Base-by-base conservation (phyloP, 2,888 invertebrate species). In the Oligia strigilis region DNA sequence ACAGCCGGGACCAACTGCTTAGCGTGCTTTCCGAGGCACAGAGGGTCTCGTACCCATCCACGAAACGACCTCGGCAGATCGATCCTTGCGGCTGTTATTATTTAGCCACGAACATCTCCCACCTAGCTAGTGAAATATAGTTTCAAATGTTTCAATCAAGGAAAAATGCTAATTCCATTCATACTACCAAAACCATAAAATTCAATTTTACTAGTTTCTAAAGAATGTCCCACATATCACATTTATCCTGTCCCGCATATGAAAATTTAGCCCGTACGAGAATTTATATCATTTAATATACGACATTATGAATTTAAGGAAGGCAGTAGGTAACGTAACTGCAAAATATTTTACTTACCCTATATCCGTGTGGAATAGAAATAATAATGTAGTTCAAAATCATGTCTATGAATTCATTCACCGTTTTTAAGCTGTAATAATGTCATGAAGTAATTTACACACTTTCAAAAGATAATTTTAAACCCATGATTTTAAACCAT, bases 221-320 rank as follows among this genome's bases (percentile, higher is more conserved):
- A 76, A 75, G 17, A 65, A 80, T 70, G 60, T 71, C 46, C 29
- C 73, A 70, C 78, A 88, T 83, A 82, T 82, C 84, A 83, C 70
- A 79, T 87, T 83, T 77, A 83, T 77, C 64, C 82, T 78, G 84
- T 84, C 87, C 82, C 83, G 52, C 62, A 80, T 75, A 90, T 86
- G 84, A 82, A 92, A 92, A 93, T 91, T 90, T 92, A 79, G 88
- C 79, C 80, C 86, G 81, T 86, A 88, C 86, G 89, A 91, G 88
- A 92, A 94, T 94, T 94, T 94, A 95, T 94, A 91, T 92, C 90
- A 84, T 92, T 93, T 93, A 92, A 94, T 95, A 94, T 91, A 87
- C 89, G 82, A 89, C 88, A 84, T 88, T 90, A 91, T 91, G 90
- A 92, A 72, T 82, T 77, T 65, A 73, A 75, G 74, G 62, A 75